Percentiles rank a stretch among this genome's conserved stretches.
These are phyloP conservation scores for Chanos chanos DNA, from an alignment of 2,797 vertebrate species.

Conservation along the genomic window DNA sequence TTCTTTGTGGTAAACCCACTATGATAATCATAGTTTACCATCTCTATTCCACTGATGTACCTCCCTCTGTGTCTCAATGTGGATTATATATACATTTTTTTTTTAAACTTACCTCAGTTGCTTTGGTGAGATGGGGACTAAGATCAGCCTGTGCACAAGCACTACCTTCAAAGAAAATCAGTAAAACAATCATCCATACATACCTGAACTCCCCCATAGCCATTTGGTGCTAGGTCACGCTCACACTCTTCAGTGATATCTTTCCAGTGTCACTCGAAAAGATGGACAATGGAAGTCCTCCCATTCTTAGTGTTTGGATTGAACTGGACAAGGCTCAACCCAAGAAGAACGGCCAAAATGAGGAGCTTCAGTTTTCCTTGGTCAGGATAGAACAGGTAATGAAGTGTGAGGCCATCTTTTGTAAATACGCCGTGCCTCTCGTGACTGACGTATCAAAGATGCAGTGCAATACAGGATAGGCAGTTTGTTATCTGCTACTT, in stretches of 20 bases:
- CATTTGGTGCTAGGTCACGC: conserved; percentile 79
- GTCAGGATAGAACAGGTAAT: neutral
- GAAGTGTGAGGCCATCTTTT: neutral
- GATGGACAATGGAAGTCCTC: conserved; percentile 80
- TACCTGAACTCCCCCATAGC: conserved; percentile 90
- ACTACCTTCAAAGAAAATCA: neutral
- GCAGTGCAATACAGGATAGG: too few species aligned
- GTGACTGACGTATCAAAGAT: too few species aligned
- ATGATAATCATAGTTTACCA: too few species aligned
- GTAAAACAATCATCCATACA: conserved; percentile 13
- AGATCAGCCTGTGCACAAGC: too few species aligned
- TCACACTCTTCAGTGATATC: conserved; percentile 90
- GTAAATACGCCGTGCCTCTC: neutral
- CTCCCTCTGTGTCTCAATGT: too few species aligned
- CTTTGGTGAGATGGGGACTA: too few species aligned
- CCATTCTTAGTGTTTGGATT: conserved; percentile 64
- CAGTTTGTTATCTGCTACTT: too few species aligned
- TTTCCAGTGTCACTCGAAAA: conserved; percentile 91
- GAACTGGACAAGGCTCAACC: conserved; percentile 73
- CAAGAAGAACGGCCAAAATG: conserved; percentile 64
- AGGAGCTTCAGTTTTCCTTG: conserved; percentile 66
- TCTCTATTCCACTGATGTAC: too few species aligned
- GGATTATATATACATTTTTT: too few species aligned
- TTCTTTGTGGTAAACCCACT: too few species aligned
- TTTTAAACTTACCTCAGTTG: too few species aligned